Conservation (phyloP, 2,888 invertebrate genomes). For the Dysmachus trigonus region DNA sequence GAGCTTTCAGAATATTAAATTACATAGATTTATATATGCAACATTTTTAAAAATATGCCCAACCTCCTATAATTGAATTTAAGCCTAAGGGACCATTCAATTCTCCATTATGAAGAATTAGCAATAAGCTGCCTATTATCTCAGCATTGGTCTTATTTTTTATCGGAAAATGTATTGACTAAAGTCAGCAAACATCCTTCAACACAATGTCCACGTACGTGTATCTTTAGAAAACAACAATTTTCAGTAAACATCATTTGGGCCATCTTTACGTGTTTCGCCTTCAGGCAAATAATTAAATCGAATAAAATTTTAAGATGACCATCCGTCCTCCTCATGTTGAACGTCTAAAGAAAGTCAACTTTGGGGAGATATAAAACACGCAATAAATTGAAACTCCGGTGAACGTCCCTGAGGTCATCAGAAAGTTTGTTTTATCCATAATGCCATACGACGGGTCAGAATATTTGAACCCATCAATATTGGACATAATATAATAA, state of each 20-base stretch:
- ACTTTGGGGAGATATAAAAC: neutral
- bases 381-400: conserved; percentile 9
- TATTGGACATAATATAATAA: conserved; percentile 19
- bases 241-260: neutral
- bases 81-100: no score
- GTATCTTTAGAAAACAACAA: neutral
- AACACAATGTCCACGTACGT: neutral
- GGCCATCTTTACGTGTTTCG: neutral
- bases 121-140: neutral
- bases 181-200: neutral
- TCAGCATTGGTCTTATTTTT: neutral
- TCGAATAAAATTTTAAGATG: neutral
- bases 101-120: neutral
- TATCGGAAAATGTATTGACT: neutral
- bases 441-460: conserved; percentile 1
- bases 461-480: conserved; percentile 15
- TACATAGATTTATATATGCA: no score
- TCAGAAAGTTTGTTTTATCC: conserved; percentile 18
- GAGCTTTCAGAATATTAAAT: no score
- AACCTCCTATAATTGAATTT: no score
- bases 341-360: neutral
- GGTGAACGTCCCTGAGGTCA: neutral
- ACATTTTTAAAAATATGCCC: no score
- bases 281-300: neutral
- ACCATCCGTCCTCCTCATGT: neutral